Evolutionary conservation across 2,113 vertebrate genomes (phyloP).

Genomic region (Dinomys branickii): DNA sequence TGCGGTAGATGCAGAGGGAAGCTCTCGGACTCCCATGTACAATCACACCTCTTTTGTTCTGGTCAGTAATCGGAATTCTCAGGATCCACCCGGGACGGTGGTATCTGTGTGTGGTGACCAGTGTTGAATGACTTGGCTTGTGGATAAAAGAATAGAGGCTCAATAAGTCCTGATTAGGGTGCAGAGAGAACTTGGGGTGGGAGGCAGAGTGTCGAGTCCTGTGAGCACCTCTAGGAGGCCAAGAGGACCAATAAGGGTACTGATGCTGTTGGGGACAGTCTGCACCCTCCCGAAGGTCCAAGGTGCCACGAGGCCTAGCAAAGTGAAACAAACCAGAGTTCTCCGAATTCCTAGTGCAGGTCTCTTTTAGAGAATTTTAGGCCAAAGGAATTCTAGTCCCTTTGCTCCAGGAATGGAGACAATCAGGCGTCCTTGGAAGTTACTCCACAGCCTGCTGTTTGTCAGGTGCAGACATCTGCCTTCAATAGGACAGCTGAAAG

Average conservation of each 20-base stretch:
- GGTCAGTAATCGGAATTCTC: neutral
- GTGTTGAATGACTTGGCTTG: neutral
- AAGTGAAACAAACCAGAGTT: neutral
- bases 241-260: rapidly evolving
- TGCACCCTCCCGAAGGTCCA: neutral
- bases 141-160: neutral
- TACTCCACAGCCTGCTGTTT: too few relatives aligned
- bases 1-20: too few relatives aligned
- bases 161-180: neutral
- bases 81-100: neutral
- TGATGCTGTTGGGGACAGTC: rapidly evolving
- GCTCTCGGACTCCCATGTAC: rapidly evolving
- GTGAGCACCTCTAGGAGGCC: rapidly evolving
- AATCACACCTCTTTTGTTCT: too few relatives aligned
- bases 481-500: neutral
- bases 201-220: rapidly evolving
- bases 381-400: neutral
- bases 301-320: neutral
- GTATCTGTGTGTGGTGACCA: too few relatives aligned
- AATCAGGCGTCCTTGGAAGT: neutral
- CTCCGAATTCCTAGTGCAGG: neutral
- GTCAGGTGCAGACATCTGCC: neutral
- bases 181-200: rapidly evolving
- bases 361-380: neutral
- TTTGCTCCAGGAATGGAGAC: neutral